Evolutionary conservation across 30 jellyfish, hydroid and myxozoan genomes (phyloP).

Genomic region (Chironex yamaguchii): DNA sequence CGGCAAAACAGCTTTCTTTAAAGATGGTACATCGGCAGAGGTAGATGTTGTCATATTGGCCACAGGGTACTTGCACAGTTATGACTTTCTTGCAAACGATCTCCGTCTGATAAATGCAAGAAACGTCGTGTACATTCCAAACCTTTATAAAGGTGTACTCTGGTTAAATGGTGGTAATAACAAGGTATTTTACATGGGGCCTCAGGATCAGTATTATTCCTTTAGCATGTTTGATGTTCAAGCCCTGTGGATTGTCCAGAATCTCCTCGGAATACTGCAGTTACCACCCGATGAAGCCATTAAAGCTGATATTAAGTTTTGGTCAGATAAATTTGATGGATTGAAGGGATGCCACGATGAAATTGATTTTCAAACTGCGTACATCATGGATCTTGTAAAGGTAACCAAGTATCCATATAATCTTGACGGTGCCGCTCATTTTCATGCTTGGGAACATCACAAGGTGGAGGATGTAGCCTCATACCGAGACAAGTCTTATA

Average conservation of each 20-base stretch:
- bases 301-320: background rate
- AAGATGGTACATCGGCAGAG: constrained; percentile 61
- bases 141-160: constrained; percentile 73
- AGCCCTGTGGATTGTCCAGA: constrained; percentile 47
- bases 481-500: constrained; percentile 59
- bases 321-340: constrained; percentile 47
- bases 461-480: constrained; percentile 12
- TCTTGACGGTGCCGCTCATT: constrained; percentile 30
- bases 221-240: constrained; percentile 87
- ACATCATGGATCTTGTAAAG: constrained; percentile 36
- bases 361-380: constrained; percentile 46
- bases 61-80: constrained; percentile 81
- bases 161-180: constrained; percentile 60
- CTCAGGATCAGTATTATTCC: constrained; percentile 77
- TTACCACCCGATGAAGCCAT: constrained; percentile 31
- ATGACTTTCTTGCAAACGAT: constrained; percentile 70
- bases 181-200: constrained; percentile 71
- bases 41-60: constrained; percentile 81
- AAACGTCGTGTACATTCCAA: constrained; percentile 53
- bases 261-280: constrained; percentile 1
- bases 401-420: constrained; percentile 53
- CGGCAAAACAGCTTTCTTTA: constrained; percentile 70
- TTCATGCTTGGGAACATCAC: constrained; percentile 19
- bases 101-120: constrained; percentile 35
- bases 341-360: constrained; percentile 26